Evolutionary conservation across 2,113 vertebrate species (phyloP).

Genomic region (Microtus oregoni): DNA sequence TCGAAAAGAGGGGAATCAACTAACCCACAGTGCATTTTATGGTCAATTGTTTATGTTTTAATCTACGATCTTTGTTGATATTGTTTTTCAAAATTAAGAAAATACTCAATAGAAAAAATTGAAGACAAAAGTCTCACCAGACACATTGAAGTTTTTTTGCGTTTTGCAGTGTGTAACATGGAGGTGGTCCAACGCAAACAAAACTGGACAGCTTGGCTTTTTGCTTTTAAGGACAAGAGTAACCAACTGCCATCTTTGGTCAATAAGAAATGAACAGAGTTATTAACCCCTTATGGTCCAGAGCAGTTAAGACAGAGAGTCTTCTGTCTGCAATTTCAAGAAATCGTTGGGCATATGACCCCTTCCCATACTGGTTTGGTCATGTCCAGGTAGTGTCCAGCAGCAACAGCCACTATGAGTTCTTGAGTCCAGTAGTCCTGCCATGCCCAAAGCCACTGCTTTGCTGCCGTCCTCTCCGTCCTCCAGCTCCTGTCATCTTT

Average conservation of each 20-base stretch:
- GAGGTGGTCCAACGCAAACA: not conserved
- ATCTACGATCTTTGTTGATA: not conserved
- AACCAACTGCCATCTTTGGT: not conserved
- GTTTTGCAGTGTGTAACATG: not conserved
- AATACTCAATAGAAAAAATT: not conserved
- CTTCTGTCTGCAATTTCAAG: not conserved
- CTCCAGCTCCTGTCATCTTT: not conserved
- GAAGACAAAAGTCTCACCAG: constrained; percentile 6
- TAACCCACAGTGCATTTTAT: not conserved
- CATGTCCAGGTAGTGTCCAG: not conserved
- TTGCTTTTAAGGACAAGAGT: not conserved
- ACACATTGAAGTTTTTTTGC: not conserved
- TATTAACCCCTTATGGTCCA: not conserved
- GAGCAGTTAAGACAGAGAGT: not conserved
- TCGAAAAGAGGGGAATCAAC: not conserved
- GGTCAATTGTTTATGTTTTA: not conserved
- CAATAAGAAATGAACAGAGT: not conserved
- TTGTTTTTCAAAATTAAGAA: constrained; percentile 18
- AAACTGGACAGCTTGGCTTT: not conserved
- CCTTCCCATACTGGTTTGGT: not conserved
- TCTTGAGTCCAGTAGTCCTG: not conserved
- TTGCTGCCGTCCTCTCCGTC: not conserved
- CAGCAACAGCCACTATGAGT: not conserved
- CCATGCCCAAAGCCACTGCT: not conserved
- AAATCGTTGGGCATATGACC: not conserved